A percentile compares a stretch with the other conserved stretches of the same genome.
Conservation (phyloP, 2,888 invertebrate species). For the Caenorhabditis virilis region DNA sequence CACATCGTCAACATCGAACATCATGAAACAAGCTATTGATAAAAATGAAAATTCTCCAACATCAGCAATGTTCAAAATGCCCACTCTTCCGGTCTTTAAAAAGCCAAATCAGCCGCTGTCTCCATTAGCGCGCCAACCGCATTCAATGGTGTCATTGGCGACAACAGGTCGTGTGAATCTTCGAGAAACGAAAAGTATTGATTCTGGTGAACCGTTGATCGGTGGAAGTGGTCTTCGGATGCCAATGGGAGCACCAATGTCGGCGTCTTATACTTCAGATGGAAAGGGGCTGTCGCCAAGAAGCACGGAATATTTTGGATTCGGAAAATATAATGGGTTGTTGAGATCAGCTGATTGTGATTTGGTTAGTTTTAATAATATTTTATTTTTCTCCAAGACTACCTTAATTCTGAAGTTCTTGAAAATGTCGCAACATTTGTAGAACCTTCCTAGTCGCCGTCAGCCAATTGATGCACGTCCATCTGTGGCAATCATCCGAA, state of each 20-base stretch:
- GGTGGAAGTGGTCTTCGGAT: no score
- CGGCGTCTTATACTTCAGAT: not conserved
- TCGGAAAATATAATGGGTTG: constrained; percentile 19
- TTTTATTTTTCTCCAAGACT: no score
- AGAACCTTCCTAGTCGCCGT: constrained; percentile 11
- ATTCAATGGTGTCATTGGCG: constrained; percentile 14
- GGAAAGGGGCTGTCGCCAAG: constrained; percentile 23
- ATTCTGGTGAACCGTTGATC: no score
- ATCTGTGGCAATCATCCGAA: constrained; percentile 33
- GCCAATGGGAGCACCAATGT: no score
- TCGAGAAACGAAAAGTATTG: constrained; percentile 8
- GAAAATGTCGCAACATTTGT: not conserved
- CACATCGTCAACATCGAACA: no score
- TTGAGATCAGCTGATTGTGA: constrained; percentile 12
- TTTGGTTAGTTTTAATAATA: constrained; percentile 9
- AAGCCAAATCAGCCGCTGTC: not conserved
- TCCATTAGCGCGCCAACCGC: constrained; percentile 11
- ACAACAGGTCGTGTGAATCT: no score
- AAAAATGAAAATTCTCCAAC: no score
- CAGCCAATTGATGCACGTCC: constrained; percentile 24
- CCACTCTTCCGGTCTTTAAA: not conserved
- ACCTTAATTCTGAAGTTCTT: not conserved
- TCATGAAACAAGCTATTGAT: no score
- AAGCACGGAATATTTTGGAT: constrained; percentile 22
- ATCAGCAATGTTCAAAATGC: not conserved